Conservation (phyloP, 2,888 invertebrate genomes). For the Sminthurides aquaticus region DNA sequence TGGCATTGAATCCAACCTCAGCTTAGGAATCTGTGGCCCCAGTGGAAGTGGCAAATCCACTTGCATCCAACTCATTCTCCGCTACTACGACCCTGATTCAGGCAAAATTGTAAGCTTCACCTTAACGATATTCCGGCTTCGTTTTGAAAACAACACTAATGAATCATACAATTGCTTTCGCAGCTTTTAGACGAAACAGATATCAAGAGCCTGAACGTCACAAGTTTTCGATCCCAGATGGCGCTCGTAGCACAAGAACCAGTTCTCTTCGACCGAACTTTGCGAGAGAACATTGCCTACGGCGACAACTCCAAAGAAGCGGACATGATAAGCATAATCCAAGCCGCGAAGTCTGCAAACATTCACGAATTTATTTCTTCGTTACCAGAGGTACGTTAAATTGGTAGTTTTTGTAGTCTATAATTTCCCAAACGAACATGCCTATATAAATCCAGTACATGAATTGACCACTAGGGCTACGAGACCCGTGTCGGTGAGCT, state of each 20-base stretch:
- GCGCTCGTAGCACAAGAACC: slow-evolving; percentile 83
- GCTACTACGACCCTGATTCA: slow-evolving; percentile 69
- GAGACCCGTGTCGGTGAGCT: slow-evolving; percentile 66
- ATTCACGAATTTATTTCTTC: slow-evolving; percentile 53
- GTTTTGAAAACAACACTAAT: neutral
- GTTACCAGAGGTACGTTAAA: slow-evolving; percentile 48
- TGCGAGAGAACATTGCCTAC: slow-evolving; percentile 72
- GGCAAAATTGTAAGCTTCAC: slow-evolving; percentile 53
- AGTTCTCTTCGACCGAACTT: slow-evolving; percentile 72
- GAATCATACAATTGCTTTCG: neutral
- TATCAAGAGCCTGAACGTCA: slow-evolving; percentile 48
- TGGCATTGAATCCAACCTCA: slow-evolving; percentile 60
- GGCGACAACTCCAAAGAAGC: slow-evolving; percentile 69
- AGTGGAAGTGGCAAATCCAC: slow-evolving; percentile 83
- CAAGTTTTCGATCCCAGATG: slow-evolving; percentile 51
- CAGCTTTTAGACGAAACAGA: slow-evolving; percentile 45
- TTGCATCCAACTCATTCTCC: slow-evolving; percentile 68
- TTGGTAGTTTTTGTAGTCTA: neutral
- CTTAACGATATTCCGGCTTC: neutral
- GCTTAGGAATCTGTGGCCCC: slow-evolving; percentile 62
- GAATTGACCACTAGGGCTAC: slow-evolving; percentile 49
- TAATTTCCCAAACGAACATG: neutral
- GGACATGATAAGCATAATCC: slow-evolving; percentile 52
- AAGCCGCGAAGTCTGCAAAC: slow-evolving; percentile 51
- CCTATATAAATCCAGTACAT: neutral